Evolutionary conservation across 2,888 invertebrate genomes (phyloP), one percentile per base, ranked within the genome.

Genomic region (Pardosa pseudoannulata): DNA sequence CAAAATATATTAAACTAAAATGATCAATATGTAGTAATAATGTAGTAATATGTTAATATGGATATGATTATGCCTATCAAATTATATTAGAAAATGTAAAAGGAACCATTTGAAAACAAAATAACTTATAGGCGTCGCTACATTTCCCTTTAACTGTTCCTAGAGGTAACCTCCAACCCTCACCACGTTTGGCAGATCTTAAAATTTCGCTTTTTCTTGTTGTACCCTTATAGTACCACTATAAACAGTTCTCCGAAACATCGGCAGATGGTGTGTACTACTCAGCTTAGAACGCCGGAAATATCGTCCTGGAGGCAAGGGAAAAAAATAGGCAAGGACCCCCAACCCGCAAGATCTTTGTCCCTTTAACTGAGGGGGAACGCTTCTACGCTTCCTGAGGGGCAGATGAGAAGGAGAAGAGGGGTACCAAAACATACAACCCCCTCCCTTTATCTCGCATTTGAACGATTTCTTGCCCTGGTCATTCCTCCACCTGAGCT

Each of bases 191-290:
- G n/a, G n/a, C n/a, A n/a, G n/a, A n/a, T n/a, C n/a, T n/a, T n/a
- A n/a, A n/a, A n/a, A n/a, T n/a, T n/a, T n/a, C n/a, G n/a, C n/a
- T n/a, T n/a, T n/a, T n/a, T n/a, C n/a, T n/a, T n/a, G n/a, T n/a
- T n/a, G n/a, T n/a, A n/a, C n/a, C n/a, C n/a, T n/a, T n/a, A n/a
- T n/a, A n/a, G n/a, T n/a, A n/a, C n/a, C n/a, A n/a, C n/a, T n/a
- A n/a, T n/a, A 28, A n/a, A n/a, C 50, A 13, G 5, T 28, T 27
- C 62, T 3, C 31, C 23, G 9, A 23, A 56, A 62, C n/a, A 9
- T 46, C 73, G 67, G 80, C 80, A 80, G 80, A 80, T 80, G 80
- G 46, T 80, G 36, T 36, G n/a, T n/a, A n/a, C n/a, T n/a, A n/a
- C 31, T 31, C 46, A 36, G 19, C 46, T 13, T 16, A 23, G 64